phyloP scores from a whole-genome alignment of 2,797 vertebrate species.

The Microhierax caerulescens region DNA sequence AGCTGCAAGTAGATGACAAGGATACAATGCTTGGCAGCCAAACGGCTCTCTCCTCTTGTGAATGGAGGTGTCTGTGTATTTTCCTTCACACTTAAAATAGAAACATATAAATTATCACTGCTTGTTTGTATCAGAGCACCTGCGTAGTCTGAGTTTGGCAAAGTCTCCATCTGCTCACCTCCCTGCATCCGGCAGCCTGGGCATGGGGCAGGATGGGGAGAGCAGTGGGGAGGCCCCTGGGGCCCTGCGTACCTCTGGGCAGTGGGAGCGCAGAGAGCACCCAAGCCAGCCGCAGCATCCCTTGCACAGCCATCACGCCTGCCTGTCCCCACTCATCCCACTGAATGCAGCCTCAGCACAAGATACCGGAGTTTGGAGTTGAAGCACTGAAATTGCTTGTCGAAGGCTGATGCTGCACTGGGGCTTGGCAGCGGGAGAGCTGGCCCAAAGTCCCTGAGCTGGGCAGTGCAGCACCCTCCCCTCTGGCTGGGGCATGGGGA shows the following conservation, averaged over 20 bases:
- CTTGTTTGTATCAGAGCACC: not conserved
- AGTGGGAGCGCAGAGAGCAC: not conserved
- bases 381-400: not conserved
- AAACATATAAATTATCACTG: not conserved
- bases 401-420: not conserved
- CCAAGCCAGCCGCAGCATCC: not conserved
- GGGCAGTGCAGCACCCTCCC: not conserved
- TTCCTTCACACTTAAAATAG: slow-evolving; percentile 34
- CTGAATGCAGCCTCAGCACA: not conserved
- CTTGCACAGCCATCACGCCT: not conserved
- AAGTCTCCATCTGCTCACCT: not conserved
- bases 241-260: not conserved
- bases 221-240: not conserved
- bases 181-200: not conserved
- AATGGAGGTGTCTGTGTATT: slow-evolving; percentile 29
- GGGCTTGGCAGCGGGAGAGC: not conserved
- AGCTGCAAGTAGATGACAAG: slow-evolving; percentile 11
- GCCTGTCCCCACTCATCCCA: not conserved
- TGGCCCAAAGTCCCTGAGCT: not conserved
- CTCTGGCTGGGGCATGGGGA: not conserved
- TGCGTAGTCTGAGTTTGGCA: not conserved
- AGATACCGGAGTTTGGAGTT: not conserved
- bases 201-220: rapidly evolving
- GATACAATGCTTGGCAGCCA: slow-evolving; percentile 35
- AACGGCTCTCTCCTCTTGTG: not conserved